Evolutionary conservation across 2,888 invertebrate genomes (phyloP).

Genomic region (Anoplius nigerrimus): DNA sequence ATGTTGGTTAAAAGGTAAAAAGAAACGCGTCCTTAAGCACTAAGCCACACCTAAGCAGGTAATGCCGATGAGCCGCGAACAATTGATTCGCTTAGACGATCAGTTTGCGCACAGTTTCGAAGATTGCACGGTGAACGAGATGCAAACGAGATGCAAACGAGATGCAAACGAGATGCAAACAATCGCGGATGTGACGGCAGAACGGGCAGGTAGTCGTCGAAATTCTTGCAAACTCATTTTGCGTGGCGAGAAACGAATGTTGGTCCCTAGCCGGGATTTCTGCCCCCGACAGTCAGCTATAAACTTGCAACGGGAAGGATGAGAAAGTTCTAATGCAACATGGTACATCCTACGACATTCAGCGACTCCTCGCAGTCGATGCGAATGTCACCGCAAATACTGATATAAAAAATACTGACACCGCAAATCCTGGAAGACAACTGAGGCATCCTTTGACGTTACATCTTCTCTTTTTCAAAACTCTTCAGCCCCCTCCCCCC

Average conservation of each 20-base stretch:
- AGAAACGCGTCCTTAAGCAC: conserved; percentile 42
- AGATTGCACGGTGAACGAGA: not conserved
- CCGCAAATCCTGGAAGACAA: conserved; percentile 32
- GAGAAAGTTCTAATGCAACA: conserved; percentile 35
- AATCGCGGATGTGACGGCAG: not conserved
- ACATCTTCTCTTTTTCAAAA: not conserved
- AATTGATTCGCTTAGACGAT: no score
- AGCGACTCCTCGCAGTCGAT: conserved; percentile 53
- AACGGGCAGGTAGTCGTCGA: no score
- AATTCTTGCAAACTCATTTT: no score
- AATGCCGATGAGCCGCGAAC: not conserved
- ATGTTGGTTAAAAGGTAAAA: conserved; percentile 8
- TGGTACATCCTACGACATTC: conserved; percentile 53
- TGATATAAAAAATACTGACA: conserved; percentile 74
- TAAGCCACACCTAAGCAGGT: conserved; percentile 28
- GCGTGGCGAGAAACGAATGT: no score
- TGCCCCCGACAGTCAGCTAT: no score
- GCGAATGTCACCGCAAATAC: conserved; percentile 64
- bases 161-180: not conserved
- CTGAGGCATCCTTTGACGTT: conserved; percentile 44
- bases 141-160: not conserved
- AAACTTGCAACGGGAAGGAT: conserved; percentile 5
- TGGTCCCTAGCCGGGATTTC: no score
- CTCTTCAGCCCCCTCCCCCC: not conserved
- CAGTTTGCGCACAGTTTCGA: no score